Percentiles rank a stretch among this genome's conserved stretches.
Conservation (phyloP, 53 echinoderm and acorn worm species). For the Henricia sp. region DNA sequence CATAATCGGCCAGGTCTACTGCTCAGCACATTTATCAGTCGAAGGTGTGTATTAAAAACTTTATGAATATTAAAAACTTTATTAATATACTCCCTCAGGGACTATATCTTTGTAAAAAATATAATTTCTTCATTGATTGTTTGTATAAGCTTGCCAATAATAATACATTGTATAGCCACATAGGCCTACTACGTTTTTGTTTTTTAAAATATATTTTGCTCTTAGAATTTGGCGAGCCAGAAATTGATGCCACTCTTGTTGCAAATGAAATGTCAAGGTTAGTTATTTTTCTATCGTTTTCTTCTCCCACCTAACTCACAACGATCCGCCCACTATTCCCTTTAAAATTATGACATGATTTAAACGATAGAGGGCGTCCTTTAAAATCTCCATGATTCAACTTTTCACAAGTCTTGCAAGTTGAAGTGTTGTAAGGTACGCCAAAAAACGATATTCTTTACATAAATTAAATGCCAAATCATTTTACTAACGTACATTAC, state of each 20-base stretch:
- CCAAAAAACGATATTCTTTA: too few relatives aligned
- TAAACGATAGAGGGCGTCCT: conserved; percentile 37
- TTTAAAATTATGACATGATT: not conserved
- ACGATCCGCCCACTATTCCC: not conserved
- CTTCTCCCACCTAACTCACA: not conserved
- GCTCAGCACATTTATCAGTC: conserved; percentile 65
- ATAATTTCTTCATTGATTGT: too few relatives aligned
- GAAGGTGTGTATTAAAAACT: conserved; percentile 55
- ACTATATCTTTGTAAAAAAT: too few relatives aligned
- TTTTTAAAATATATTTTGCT: not conserved
- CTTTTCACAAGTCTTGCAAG: too few relatives aligned
- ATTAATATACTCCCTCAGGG: too few relatives aligned
- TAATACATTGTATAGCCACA: too few relatives aligned
- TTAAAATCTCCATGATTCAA: too few relatives aligned
- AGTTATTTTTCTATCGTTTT: not conserved
- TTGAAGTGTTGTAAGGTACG: too few relatives aligned
- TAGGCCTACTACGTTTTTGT: not conserved
- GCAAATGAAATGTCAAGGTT: conserved; percentile 32
- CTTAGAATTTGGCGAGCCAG: conserved; percentile 56
- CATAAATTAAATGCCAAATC: too few relatives aligned
- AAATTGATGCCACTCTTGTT: conserved; percentile 2
- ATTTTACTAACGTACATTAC: too few relatives aligned
- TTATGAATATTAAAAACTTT: too few relatives aligned
- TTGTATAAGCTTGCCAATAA: too few relatives aligned
- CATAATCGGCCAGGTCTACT: conserved; percentile 75